Percentiles rank a stretch among this genome's conserved stretches.
These are phyloP conservation scores for Cremastobaeus sp. DNA, from an alignment of 2,888 invertebrate species.

Conservation along the genomic window DNA sequence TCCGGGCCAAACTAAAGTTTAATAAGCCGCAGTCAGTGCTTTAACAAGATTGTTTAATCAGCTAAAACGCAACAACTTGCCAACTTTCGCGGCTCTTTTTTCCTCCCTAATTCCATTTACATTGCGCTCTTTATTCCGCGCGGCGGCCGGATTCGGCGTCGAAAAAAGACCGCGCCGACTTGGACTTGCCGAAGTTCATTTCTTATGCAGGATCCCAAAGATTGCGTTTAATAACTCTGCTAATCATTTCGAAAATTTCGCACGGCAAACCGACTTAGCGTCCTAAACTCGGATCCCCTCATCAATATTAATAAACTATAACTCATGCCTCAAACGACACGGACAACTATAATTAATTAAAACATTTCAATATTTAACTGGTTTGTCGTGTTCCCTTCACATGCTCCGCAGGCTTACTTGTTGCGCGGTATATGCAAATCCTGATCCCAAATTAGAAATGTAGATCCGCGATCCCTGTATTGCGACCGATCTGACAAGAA, in stretches of 20 bases:
- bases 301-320: slow-evolving; percentile 54
- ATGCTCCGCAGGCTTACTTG: slow-evolving; percentile 39
- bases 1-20: slow-evolving; percentile 16
- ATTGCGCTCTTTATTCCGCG: slow-evolving; percentile 3
- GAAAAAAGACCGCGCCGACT: slow-evolving; percentile 4
- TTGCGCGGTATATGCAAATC: slow-evolving; percentile 52
- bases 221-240: slow-evolving; percentile 39
- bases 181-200: slow-evolving; percentile 24
- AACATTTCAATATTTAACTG: slow-evolving; percentile 48
- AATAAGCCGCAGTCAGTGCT: slow-evolving; percentile 32
- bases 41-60: slow-evolving; percentile 44
- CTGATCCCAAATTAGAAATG: slow-evolving; percentile 35
- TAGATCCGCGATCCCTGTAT: slow-evolving; percentile 31
- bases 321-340: slow-evolving; percentile 29
- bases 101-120: slow-evolving; percentile 13
- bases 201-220: slow-evolving; percentile 35
- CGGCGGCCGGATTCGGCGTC: slow-evolving; percentile 1
- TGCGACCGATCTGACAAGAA: slow-evolving; percentile 15
- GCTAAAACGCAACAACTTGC: slow-evolving; percentile 28
- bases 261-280: slow-evolving; percentile 28
- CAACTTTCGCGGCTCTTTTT: slow-evolving; percentile 10
- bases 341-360: slow-evolving; percentile 53
- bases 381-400: slow-evolving; percentile 1
- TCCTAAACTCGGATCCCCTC: slow-evolving; percentile 23
- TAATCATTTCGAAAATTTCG: slow-evolving; percentile 42